These are phyloP conservation scores for Laupala kohalensis DNA, from an alignment of 1,140 invertebrate species.

Conservation along the genomic window DNA sequence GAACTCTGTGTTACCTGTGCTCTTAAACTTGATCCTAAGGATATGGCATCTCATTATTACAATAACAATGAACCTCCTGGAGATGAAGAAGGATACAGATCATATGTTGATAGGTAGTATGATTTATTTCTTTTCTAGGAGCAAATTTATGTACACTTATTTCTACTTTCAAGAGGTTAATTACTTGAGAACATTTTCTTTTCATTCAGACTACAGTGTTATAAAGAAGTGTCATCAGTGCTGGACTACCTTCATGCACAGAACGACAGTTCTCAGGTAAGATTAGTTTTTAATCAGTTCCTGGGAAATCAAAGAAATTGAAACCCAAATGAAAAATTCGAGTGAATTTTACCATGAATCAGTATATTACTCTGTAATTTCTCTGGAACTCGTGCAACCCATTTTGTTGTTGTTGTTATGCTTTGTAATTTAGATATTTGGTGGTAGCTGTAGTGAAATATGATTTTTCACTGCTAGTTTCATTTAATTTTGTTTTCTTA, in stretches of 20 bases:
- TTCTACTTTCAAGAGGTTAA: not conserved
- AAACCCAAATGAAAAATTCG: no score
- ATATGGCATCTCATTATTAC: constrained; percentile 79
- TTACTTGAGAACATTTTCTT: not conserved
- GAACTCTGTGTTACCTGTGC: constrained; percentile 77
- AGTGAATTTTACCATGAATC: no score
- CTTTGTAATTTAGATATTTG: no score
- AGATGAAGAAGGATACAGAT: constrained; percentile 60
- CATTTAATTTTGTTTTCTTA: no score
- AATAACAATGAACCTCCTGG: constrained; percentile 65
- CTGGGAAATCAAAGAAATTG: no score
- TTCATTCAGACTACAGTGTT: constrained; percentile 62
- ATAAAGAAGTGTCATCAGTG: constrained; percentile 71
- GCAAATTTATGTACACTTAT: not conserved
- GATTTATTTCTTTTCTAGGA: not conserved
- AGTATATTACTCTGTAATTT: no score
- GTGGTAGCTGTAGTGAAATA: no score
- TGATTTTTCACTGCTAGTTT: no score
- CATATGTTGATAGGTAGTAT: constrained; percentile 47
- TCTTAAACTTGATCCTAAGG: constrained; percentile 72
- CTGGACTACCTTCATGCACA: constrained; percentile 64
- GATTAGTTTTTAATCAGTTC: not conserved
- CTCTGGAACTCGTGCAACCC: no score
- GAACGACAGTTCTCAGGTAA: constrained; percentile 29
- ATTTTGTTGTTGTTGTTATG: no score